Evolutionary conservation across 2,797 vertebrate genomes (phyloP), one percentile per base, ranked within the genome.

Genomic region (Mormyrus hasselquistii): DNA sequence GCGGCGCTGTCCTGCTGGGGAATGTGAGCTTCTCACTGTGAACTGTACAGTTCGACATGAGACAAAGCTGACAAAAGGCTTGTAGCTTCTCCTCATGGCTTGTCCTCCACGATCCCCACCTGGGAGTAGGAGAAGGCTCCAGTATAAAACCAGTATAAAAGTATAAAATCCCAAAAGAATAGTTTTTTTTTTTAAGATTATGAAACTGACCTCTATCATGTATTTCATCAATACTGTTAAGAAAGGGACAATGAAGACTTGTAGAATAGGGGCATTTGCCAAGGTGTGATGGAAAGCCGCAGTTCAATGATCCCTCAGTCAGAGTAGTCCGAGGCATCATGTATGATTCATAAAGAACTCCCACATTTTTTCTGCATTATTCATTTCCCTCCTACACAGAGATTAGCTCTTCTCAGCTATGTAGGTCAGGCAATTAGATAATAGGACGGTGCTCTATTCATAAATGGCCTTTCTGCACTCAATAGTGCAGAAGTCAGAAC

Each of bases 301-400:
- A 86, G 5, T 59, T 82, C 89, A 91, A 90, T 79, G 87, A 90
- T 92, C 92, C 88, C 90, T 89, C 89, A 90, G 91, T 94, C 92
- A 91, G 91, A 94, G 90, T 91, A 90, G 90, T 94, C 92, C 92
- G 92, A 94, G 90, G 92, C 93, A 93, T 94, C 55, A 93, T 52
- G 41, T 89, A 94, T 94, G 93, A 94, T 94, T 95, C 92, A 95
- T 93, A 93, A 94, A 95, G 94, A 94, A 94, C 94, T 93, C 93
- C 93, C 94, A 95, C 94, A 95, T 94, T 94, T 87, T 95, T 92
- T 90, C 92, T 95, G 94, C 93, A 95, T 95, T 95, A 96, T 95
- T 95, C 95, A 96, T 93, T 91, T 92, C 91, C 93, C 93, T 90
- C 94, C 94, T 94, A 95, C 94, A 93, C 92, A 83, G 92, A 95